These are phyloP conservation scores for Ridgeia piscesae DNA, from an alignment of 1,140 invertebrate species.

Conservation along the genomic window DNA sequence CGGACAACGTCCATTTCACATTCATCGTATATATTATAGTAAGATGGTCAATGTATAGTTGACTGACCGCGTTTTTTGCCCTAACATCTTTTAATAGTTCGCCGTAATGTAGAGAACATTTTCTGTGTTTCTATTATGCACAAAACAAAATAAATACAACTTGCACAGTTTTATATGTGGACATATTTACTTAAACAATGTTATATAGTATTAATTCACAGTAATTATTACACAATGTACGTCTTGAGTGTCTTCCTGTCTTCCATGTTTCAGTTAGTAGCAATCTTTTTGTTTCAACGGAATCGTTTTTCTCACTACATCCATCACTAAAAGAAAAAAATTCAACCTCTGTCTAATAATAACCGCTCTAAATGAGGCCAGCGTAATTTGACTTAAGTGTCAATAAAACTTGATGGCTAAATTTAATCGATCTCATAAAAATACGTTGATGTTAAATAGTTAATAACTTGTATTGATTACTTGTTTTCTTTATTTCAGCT, in stretches of 20 bases:
- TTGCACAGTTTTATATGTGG: background rate
- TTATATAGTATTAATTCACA: background rate
- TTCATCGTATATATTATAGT: background rate
- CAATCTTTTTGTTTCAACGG: background rate
- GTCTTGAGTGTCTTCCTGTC: background rate
- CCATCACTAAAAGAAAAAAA: background rate
- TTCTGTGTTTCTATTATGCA: background rate
- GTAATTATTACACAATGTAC: background rate
- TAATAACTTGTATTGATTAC: background rate
- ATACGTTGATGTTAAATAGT: background rate
- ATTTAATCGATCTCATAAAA: background rate
- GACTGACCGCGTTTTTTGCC: background rate
- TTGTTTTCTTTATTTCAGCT: slow-evolving; percentile 13
- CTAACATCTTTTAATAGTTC: background rate
- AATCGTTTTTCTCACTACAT: background rate
- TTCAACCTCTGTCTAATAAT: background rate
- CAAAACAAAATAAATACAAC: no score
- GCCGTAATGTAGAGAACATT: background rate
- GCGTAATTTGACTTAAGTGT: background rate
- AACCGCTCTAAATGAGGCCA: background rate
- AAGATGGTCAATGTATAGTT: background rate
- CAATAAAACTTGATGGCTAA: background rate
- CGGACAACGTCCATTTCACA: background rate
- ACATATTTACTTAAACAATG: background rate
- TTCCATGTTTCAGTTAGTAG: background rate